These are phyloP conservation scores for Trichonephila inaurata DNA, from an alignment of 1,140 invertebrate genomes.

Conservation along the genomic window DNA sequence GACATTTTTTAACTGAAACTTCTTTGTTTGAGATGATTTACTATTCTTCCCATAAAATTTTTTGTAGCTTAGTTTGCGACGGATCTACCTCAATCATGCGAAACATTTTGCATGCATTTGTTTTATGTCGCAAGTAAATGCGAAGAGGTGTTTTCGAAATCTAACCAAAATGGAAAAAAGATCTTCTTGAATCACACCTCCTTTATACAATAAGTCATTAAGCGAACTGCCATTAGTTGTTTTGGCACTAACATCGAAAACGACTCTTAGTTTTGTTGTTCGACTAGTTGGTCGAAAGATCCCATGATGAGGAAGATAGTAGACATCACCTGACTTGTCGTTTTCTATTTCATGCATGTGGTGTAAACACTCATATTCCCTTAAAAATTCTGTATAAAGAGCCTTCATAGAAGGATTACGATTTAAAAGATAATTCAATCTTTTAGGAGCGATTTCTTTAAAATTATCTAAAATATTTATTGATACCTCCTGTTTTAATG, in stretches of 20 bases:
- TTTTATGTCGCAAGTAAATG: conserved; percentile 74
- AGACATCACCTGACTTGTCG: background rate
- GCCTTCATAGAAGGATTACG: background rate
- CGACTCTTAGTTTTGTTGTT: conserved; percentile 31
- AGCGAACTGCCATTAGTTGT: background rate
- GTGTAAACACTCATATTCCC: background rate
- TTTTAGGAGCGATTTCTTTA: background rate
- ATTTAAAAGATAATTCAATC: background rate
- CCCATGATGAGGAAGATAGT: conserved; percentile 36
- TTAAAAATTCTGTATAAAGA: conserved; percentile 18
- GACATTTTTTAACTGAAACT: conserved; percentile 78
- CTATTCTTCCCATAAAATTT: conserved; percentile 78
- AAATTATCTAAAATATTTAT: background rate
- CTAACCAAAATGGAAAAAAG: conserved; percentile 35
- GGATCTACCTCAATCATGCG: conserved; percentile 79
- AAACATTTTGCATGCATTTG: conserved; percentile 77
- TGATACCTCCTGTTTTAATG: background rate
- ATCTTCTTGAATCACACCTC: background rate
- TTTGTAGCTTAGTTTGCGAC: conserved; percentile 76
- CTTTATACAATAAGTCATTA: background rate
- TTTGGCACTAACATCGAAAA: conserved; percentile 19
- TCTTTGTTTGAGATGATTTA: conserved; percentile 77
- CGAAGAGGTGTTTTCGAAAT: conserved; percentile 75
- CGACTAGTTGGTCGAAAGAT: background rate
- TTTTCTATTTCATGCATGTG: background rate